Evolutionary conservation across 2,113 vertebrate species (phyloP), one percentile per base, ranked within the genome.

Genomic region (Turnix velox): DNA sequence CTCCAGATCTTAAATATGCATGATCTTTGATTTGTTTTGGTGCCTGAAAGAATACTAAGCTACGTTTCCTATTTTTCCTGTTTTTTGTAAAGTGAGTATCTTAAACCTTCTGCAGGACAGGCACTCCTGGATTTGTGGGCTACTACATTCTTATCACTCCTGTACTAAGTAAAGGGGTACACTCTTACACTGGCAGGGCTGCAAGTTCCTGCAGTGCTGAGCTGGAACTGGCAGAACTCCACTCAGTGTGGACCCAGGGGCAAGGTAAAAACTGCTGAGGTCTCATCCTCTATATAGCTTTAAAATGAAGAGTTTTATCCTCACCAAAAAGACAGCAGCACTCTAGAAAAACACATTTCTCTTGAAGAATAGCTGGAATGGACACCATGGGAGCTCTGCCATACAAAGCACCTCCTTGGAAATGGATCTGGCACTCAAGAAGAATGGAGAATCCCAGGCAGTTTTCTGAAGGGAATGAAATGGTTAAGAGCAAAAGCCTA

Each of bases 71-170:
- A 23, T 58, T 88, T 93, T 67, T 62, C 28, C 61, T n/a, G 17
- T 63, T 43, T 93, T 90, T 93, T 84, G 6, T 48, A 24, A 88
- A 65, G 49, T 35, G 7, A 23, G 3, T 57, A 14, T 40, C 66
- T 82, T 46, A 71, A 82, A n/a, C n/a, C 24, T 82, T 72, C 74
- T 79, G 66, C 71, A 79, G 62, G 43, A 43, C 22, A 79, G 62
- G 7, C 16, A 84, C 14, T 67, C 48, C 67, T 73, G 67, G 30
- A 79, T 18, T 1, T 84, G 39, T 87, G 51, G 55, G 39, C 55
- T 88, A 35, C 55, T 57, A 57, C 58, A 48, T 12, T 33, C 14
- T 59, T 75, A 78, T 72, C 1, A 2, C 43, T 86, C 59, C 76
- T 42, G 49, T 59, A n/a, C 76, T 23, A 35, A n/a, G 22, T 18